These are phyloP conservation scores for Clarias magur DNA, from an alignment of 2,113 vertebrate genomes.

Conservation along the genomic window DNA sequence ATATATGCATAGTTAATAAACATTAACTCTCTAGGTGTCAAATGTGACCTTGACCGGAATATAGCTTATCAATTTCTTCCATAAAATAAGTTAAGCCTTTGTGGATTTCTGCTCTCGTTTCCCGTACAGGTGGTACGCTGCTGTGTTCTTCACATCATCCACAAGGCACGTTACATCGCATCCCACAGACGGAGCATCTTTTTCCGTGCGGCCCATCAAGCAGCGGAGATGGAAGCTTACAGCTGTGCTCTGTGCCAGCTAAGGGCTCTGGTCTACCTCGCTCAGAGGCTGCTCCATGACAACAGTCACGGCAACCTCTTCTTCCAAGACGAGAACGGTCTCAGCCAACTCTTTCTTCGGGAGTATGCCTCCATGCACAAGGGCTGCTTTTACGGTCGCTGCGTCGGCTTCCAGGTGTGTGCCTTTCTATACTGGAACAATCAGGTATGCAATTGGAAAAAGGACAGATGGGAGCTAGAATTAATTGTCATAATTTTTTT, in stretches of 20 bases:
- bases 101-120: conserved; percentile 1
- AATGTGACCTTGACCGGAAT: neutral
- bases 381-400: conserved; percentile 91
- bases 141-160: conserved; percentile 86
- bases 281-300: conserved; percentile 81
- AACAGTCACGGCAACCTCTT: conserved; percentile 83
- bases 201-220: conserved; percentile 83
- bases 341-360: conserved; percentile 79
- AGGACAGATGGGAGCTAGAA: neutral
- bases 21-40: neutral
- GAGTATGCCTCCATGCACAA: conserved; percentile 89
- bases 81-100: neutral
- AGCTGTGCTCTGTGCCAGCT: conserved; percentile 85
- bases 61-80: neutral
- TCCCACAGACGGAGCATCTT: conserved; percentile 88
- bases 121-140: conserved; percentile 76
- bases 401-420: conserved; percentile 89
- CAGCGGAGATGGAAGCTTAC: conserved; percentile 86
- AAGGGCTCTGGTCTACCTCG: conserved; percentile 83
- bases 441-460: no score
- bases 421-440: neutral
- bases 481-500: neutral
- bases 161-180: conserved; percentile 85
- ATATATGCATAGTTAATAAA: neutral
- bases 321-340: conserved; percentile 79